Evolutionary conservation across 2,797 vertebrate genomes (phyloP).

Genomic region (Sarcoramphus papa): DNA sequence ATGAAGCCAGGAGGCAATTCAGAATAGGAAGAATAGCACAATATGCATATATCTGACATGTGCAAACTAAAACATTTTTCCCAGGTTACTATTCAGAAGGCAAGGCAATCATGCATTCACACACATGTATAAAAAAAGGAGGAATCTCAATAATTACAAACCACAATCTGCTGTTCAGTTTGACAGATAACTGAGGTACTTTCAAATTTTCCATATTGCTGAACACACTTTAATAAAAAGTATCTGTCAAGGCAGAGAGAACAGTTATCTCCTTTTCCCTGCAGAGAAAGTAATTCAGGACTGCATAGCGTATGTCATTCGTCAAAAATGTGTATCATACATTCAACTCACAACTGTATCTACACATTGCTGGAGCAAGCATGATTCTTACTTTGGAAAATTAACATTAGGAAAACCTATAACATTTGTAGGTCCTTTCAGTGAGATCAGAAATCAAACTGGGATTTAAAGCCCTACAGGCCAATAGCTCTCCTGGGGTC

Average conservation of each 20-base stretch:
- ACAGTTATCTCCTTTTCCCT: neutral
- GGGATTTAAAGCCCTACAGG: neutral
- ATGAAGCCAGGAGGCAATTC: neutral
- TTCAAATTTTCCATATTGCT: neutral
- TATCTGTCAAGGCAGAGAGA: neutral
- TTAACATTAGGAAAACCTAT: neutral
- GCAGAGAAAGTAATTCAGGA: neutral
- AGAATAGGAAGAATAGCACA: neutral
- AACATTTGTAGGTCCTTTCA: neutral
- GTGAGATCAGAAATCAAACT: neutral
- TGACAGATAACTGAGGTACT: neutral
- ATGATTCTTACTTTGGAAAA: neutral
- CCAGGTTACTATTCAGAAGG: neutral
- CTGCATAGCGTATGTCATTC: neutral
- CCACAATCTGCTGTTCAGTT: neutral
- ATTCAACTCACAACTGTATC: neutral
- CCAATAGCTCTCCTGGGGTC: neutral
- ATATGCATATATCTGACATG: neutral
- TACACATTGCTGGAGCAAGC: neutral
- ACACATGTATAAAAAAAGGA: neutral
- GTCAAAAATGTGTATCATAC: neutral
- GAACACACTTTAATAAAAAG: neutral
- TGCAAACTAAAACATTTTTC: neutral
- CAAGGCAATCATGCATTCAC: neutral
- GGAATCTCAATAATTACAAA: neutral